phyloP scores from a whole-genome alignment of 2,797 vertebrate genomes.

The Brotula barbata region DNA sequence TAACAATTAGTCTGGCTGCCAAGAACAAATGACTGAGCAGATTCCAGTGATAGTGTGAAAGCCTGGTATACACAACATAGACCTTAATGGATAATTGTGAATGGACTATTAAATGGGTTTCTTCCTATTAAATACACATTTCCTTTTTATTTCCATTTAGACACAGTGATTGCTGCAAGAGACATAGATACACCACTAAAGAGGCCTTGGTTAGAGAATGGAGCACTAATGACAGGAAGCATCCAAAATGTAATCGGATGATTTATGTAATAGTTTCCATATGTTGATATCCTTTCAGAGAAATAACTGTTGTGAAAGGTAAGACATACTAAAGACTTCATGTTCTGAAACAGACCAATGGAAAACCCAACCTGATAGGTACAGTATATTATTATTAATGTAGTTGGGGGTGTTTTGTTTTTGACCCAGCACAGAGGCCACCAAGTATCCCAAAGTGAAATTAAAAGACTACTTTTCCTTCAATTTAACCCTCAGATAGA shows the following conservation, averaged over 20 bases:
- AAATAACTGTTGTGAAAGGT: too few relatives aligned
- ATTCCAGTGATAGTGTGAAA: constrained; percentile 5
- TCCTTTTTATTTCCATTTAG: constrained; percentile 4
- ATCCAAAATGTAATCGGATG: not conserved
- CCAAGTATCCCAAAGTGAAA: too few relatives aligned
- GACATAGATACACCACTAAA: not conserved
- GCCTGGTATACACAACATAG: not conserved
- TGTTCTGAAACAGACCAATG: too few relatives aligned
- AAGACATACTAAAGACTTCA: too few relatives aligned
- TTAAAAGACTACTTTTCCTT: too few relatives aligned
- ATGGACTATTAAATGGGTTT: not conserved
- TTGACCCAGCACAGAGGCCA: too few relatives aligned
- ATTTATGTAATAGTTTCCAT: too few relatives aligned
- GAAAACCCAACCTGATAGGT: too few relatives aligned
- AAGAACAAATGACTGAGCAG: not conserved
- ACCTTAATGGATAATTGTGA: not conserved
- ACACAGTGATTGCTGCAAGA: not conserved
- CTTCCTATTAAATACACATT: not conserved
- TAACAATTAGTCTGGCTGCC: constrained; percentile 5
- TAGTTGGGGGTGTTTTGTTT: too few relatives aligned
- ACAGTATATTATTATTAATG: too few relatives aligned
- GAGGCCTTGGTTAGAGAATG: constrained; percentile 3
- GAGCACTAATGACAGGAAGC: not conserved
- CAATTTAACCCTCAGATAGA: too few relatives aligned
- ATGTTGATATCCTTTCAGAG: too few relatives aligned